Evolutionary conservation across 1,140 invertebrate genomes (phyloP), one percentile per base, ranked within the genome.

Genomic region (Orchestia grillus): DNA sequence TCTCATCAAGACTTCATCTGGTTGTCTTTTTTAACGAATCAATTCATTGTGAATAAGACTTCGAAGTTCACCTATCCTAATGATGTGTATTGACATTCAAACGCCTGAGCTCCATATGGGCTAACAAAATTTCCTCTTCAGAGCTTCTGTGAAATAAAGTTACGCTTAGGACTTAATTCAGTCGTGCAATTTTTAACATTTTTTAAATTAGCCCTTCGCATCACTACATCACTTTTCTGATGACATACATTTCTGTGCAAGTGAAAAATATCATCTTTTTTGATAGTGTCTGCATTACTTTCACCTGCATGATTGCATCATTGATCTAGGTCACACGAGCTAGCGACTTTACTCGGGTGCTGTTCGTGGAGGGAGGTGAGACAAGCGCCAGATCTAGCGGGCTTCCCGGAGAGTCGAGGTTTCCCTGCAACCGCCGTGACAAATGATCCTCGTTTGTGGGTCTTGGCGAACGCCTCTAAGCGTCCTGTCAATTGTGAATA

Each of bases 371-470:
- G 62, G 19, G 62, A 77, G 28, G 62, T 77, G 62, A 77, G 62
- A 36, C 28, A 15, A 15, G 62, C 62, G 62, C 62, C 62, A 77
- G 62, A 77, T 77, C 62, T 77, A 44, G 88, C 44, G 88, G 88
- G 88, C 42, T 91, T 91, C 88, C 88, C 88, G 11, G 41, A 43
- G 88, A 36, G 19, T 77, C 88, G 23, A 42, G 88, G 88, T 91
- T 91, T 91, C 88, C 88, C 88, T 91, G 88, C 44, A 91, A 28
- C 28, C 41, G 41, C 88, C 88, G 28, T 91, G 44, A 91, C 88
- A 43, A 91, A 91, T 91, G 88, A 43, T 43, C 0, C 3, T 8
- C 88, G 88, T 91, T 42, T 91, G 88, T 91, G 42, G 88, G 88
- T 91, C 41, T 91, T 91, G 88, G 88, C 88, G 88, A 42, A 91